Evolutionary conservation across 2,113 vertebrate species (phyloP), one percentile per base, ranked within the genome.

Genomic region (Tautogolabrus adspersus): DNA sequence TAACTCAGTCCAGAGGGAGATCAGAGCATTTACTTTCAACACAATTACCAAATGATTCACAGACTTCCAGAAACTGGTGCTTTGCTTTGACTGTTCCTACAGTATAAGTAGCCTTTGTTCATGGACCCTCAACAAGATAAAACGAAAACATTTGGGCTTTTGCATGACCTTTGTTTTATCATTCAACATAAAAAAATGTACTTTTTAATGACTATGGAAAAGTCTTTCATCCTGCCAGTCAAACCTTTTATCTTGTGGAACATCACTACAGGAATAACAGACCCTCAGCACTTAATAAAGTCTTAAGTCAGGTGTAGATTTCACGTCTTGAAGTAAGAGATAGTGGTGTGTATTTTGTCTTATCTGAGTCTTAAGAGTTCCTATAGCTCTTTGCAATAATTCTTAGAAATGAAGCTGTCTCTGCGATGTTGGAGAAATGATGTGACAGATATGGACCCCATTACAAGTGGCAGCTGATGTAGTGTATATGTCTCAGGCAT

Each of bases 1-100:
- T 81, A 82, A 87, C 30, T 81, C 67, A 51, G 55, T 67, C 75
- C 73, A 83, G 79, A 85, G 62, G 67, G 72, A 68, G 66, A 73
- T 70, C 73, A 72, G 68, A 63, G 47, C 69, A 66, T 77, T 73
- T 46, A 54, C 55, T 55, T 77, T 80, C n/a, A 77, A 51, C 72
- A 69, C 40, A 68, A 63, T 70, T 55, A 59, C 58, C 62, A 84
- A 81, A 87, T 85, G 63, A 66, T 22, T 79, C 61, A 51, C 77
- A 88, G 86, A 65, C 23, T 57, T 1, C 37, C 19, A 47, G 67
- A 16, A 30, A 23, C 52, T 63, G 34, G 62, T 84, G 72, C 67
- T 58, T 67, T 84, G 72, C 67, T 58, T 67, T 66, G 37, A 42
- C 40, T 9, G 40, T 11, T 42, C 8, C 10, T 42, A n/a, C n/a